A percentile compares a stretch with the other conserved stretches of the same genome.
These are phyloP conservation scores for Lemur catta DNA, from an alignment of 2,797 vertebrate species.

Conservation along the genomic window DNA sequence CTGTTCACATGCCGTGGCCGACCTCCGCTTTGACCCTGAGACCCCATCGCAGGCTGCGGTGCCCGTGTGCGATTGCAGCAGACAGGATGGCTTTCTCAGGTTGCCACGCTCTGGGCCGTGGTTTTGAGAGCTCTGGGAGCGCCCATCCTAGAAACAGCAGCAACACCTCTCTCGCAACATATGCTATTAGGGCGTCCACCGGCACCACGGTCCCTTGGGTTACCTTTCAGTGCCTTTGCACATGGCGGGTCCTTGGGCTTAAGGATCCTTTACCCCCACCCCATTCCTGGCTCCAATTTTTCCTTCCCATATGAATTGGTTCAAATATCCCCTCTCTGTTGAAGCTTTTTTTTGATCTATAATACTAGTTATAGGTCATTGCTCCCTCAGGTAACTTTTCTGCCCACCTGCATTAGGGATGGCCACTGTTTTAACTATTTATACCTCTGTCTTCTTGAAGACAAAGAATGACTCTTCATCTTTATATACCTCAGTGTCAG, in stretches of 20 bases:
- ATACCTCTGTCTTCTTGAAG: not conserved
- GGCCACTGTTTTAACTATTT: not conserved
- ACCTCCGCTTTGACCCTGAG: not conserved
- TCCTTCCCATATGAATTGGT: not conserved
- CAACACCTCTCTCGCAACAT: slow-evolving; percentile 43
- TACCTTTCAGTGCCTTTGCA: too few relatives aligned
- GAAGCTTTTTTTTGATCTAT: not conserved
- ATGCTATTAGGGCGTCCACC: not conserved
- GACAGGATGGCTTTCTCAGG: not conserved
- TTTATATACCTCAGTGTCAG: not conserved
- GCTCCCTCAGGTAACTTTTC: not conserved
- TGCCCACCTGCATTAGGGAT: not conserved
- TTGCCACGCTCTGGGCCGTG: not conserved
- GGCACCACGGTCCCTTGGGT: not conserved
- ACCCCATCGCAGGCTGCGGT: accelerated
- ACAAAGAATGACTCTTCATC: not conserved
- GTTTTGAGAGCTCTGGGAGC: not conserved
- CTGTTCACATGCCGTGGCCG: accelerated
- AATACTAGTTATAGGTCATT: not conserved
- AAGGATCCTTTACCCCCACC: not conserved
- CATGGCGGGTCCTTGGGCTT: too few relatives aligned
- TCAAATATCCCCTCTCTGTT: not conserved
- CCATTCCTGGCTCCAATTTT: not conserved
- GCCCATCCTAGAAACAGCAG: not conserved
- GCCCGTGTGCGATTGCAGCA: not conserved